Base-by-base conservation (phyloP, 2,113 vertebrate species). In the Tenebrosternarchus preto region DNA sequence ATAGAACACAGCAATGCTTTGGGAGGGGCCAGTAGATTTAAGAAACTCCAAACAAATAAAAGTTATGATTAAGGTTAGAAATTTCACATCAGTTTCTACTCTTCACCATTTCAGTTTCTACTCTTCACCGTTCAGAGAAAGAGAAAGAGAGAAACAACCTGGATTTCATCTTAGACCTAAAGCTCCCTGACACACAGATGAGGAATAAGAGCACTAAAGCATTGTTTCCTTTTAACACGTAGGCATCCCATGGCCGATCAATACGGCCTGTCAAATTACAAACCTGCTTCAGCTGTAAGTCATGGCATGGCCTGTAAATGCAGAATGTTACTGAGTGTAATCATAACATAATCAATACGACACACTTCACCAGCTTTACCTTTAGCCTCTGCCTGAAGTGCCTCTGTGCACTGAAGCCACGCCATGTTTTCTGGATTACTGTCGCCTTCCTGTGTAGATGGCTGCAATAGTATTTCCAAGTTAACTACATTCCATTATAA, bases 351-450 rank as follows among this genome's bases (percentile, higher is more conserved):
- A 92, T 93, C 92, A 91, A 93, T 92, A 93, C 73, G 73, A 82
- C 80, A 80, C 63, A 56, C 60, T 27, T 78, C 59, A 16, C 55
- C 72, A 86, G 82, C 92, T 92, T n/a, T 96, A 98, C 98, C 96
- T 96, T 89, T 84, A 96, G 89, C 89, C 90, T 88, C 88, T 91
- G 88, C 90, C 90, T 93, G 91, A 94, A 95, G 43, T 53, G 46
- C 89, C 90, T 93, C 91, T 94, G 94, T 88, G 93, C 92, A 84
- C 67, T 88, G 91, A 94, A 97, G 84, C 95, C 92, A 83, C 96
- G 91, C 96, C 97, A 98, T 85, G 87, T 92, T 89, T 94, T 98
- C 91, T 98, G 96, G 87, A 99, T 95, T 86, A 88, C 53, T 80
- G 88, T 90, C 3, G 87, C 92, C 73, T 91, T 89, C 91, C 89